Base-by-base conservation (phyloP, 2,888 invertebrate genomes). In the Drosophila buzzatii region DNA sequence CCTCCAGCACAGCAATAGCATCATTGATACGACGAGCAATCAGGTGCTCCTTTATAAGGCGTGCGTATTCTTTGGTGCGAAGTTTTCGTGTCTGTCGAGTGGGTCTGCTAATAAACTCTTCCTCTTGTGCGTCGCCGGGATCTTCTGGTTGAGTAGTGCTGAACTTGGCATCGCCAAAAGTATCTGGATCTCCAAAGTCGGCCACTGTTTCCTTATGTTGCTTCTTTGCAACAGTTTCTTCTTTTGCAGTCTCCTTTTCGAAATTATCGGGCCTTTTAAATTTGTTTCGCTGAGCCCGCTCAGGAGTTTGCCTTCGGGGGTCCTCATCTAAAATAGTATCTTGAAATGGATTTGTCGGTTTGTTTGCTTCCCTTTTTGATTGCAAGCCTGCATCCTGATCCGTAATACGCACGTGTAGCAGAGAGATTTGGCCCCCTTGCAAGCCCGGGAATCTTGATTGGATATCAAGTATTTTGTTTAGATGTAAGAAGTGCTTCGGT, bases 1-100 rank as follows among this genome's bases (percentile, higher is more conserved):
- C 93, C 90, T 97, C 96, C 55, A 98, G 92, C 3, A 98, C 94
- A 78, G 96, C 95, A 23, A 98, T 94, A 0, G 98, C 98, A 92
- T 96, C 96, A 85, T 95, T 95, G 6, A 97, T 92, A 90, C 96
- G 94, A 42, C 95, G 95, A 62, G 95, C 94, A 33, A 92, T 91
- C 8, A 97, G 90, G 81, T 95, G 94, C 23, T 94, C 93, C 90
- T 97, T 97, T 6, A 97, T 97, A 71, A 96, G 92, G 79, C 95
- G 94, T 0, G 95, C 95, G 93, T 97, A 97, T 81, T 96, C 95
- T 82, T 94, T 95, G 0, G 94, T 95, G 5, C 94, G 93, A 18
- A 95, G 91, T 90, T 95, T 94, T 82, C 94, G 94, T 1, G 93
- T 91, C 31, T 83, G 79, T n/a, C 94, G 77, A 5, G 95, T 94